phyloP scores from a whole-genome alignment of 2,888 invertebrate genomes.

The Mystacides longicornis region DNA sequence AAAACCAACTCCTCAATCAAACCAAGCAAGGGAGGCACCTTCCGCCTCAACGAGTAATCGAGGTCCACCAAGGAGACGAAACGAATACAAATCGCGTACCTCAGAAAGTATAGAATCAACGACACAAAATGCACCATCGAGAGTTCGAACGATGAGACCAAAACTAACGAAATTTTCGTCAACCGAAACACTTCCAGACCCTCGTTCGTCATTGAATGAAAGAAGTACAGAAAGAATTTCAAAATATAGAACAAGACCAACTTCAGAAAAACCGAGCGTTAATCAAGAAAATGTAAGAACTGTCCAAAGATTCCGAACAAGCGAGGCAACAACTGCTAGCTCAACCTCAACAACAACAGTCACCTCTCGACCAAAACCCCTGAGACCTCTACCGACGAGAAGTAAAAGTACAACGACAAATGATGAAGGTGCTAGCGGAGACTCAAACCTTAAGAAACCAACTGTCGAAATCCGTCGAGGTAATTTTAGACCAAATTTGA shows the following conservation, averaged over 20 bases:
- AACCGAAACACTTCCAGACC: constrained; percentile 7
- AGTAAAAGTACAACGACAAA: constrained; percentile 12
- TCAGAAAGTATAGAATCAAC: constrained; percentile 31
- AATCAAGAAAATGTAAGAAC: neutral
- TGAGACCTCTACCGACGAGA: constrained; percentile 6
- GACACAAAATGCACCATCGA: constrained; percentile 31
- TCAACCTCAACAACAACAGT: neutral
- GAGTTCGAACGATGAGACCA: constrained; percentile 44
- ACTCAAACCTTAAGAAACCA: constrained; percentile 13
- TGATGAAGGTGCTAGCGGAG: neutral
- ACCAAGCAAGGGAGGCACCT: neutral
- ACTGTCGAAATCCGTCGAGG: constrained; percentile 9
- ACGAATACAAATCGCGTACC: constrained; percentile 26
- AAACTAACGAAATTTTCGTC: no score
- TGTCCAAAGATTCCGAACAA: neutral
- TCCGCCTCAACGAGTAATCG: constrained; percentile 3
- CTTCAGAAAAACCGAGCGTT: neutral
- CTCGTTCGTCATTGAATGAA: constrained; percentile 20
- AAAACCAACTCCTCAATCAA: neutral
- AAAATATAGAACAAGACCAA: neutral
- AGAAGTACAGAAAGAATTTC: constrained; percentile 10
- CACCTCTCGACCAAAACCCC: neutral
- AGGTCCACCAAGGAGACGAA: constrained; percentile 28
- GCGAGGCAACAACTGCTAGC: neutral
- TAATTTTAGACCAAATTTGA: constrained; percentile 14